Evolutionary conservation across 92 coral and sea anemone species (phyloP).

Genomic region (Galaxea fascicularis): DNA sequence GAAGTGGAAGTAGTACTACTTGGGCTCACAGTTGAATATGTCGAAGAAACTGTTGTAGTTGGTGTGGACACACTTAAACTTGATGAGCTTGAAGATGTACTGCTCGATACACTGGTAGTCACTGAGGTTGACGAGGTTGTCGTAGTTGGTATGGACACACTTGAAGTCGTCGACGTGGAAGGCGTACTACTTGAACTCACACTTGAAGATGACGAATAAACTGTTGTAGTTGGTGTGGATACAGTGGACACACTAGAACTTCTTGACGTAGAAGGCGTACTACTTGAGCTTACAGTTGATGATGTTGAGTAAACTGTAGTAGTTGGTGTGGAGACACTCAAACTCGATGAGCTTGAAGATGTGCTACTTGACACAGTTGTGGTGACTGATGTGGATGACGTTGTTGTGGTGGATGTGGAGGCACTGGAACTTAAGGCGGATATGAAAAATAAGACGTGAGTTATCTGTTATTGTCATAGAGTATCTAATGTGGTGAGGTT

Average conservation of each 20-base stretch:
- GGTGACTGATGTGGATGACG: background rate
- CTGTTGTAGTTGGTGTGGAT: slow-evolving; percentile 19
- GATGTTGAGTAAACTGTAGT: too few relatives aligned
- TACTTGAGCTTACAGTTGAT: background rate
- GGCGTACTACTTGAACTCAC: background rate
- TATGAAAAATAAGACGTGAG: background rate
- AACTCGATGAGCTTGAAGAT: background rate
- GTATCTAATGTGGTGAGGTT: too few relatives aligned
- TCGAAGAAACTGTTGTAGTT: background rate
- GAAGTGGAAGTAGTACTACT: background rate
- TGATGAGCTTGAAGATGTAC: too few relatives aligned
- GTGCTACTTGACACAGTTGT: background rate
- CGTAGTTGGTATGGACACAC: too few relatives aligned
- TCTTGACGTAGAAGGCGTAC: background rate
- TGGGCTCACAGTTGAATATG: slow-evolving; percentile 5
- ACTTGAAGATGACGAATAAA: background rate
- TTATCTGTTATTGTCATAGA: too few relatives aligned
- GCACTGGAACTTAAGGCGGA: background rate
- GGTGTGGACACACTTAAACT: background rate
- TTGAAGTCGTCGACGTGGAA: too few relatives aligned
- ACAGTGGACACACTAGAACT: slow-evolving; percentile 15
- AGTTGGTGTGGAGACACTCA: background rate
- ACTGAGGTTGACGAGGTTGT: too few relatives aligned
- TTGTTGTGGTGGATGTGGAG: too few relatives aligned
- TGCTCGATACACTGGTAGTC: too few relatives aligned